Evolutionary conservation across 2,888 invertebrate genomes (phyloP).

Genomic region (Balanococcus diminutus): DNA sequence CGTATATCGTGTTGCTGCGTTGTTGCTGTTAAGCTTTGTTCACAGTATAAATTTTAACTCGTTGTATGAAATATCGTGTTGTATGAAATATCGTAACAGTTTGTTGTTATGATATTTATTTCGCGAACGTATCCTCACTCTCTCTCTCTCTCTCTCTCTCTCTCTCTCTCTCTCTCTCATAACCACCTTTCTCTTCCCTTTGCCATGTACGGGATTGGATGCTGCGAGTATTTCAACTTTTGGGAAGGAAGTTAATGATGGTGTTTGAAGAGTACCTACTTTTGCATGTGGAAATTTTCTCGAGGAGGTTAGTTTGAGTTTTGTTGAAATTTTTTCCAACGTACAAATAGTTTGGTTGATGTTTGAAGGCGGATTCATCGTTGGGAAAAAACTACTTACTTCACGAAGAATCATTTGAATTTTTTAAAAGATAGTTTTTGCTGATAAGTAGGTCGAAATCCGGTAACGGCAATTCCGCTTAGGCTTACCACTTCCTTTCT

Average conservation of each 20-base stretch:
- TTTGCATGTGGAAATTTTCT: neutral
- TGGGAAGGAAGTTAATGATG: neutral
- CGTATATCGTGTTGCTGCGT: constrained; percentile 29
- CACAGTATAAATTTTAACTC: constrained; percentile 6
- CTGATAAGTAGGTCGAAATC: too few species aligned
- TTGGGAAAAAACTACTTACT: too few species aligned
- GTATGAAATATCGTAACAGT: constrained; percentile 1
- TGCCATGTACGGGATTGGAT: neutral
- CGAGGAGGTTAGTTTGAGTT: too few species aligned
- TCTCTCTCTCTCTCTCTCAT: too few species aligned
- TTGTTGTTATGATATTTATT: constrained; percentile 9
- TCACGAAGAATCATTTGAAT: too few species aligned
- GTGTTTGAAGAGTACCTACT: neutral
- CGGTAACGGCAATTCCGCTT: too few species aligned
- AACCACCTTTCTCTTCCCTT: neutral
- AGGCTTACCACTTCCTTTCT: too few species aligned
- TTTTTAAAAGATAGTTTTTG: too few species aligned
- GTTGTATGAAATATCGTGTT: neutral
- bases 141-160: too few species aligned
- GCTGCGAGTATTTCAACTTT: neutral
- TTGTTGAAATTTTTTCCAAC: too few species aligned
- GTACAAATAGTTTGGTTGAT: too few species aligned
- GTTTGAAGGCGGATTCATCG: too few species aligned
- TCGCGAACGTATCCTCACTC: neutral
- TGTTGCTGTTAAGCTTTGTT: neutral